These are phyloP conservation scores for Austrofundulus limnaeus DNA, from an alignment of 2,113 vertebrate genomes.

Conservation along the genomic window DNA sequence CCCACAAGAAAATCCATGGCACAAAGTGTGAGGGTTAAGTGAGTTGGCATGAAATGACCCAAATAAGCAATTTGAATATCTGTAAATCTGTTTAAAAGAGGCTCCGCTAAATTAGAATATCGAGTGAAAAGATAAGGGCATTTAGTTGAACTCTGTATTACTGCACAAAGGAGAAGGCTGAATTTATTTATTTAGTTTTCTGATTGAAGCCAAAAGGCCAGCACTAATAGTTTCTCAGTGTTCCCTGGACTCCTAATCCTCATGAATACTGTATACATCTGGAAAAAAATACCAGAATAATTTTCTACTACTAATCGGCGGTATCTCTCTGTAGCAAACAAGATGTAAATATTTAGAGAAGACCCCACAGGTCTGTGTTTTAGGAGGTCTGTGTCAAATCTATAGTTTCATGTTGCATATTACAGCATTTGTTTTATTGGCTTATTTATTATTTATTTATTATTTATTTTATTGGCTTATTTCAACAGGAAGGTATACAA, in stretches of 20 bases:
- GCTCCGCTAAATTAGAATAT: slow-evolving; percentile 5
- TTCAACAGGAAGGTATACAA: not conserved
- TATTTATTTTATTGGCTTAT: no score
- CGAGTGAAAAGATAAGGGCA: not conserved
- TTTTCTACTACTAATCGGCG: not conserved
- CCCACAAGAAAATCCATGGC: not conserved
- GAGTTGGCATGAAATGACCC: not conserved
- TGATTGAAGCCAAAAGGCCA: not conserved
- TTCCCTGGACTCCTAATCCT: not conserved
- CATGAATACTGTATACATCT: not conserved
- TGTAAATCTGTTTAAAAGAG: slow-evolving; percentile 3
- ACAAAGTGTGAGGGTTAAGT: slow-evolving; percentile 8
- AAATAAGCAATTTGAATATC: slow-evolving; percentile 8
- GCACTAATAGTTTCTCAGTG: not conserved
- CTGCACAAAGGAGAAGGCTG: not conserved
- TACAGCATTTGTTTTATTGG: not conserved
- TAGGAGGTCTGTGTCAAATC: not conserved
- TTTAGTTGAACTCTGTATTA: not conserved
- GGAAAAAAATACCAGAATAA: not conserved
- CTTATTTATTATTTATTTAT: no score
- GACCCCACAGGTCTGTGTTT: not conserved
- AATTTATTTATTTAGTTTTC: not conserved
- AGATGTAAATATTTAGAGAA: not conserved
- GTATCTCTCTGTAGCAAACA: not conserved
- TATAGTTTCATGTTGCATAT: not conserved